Evolutionary conservation across 2,797 vertebrate genomes (phyloP).

Genomic region (Pantherophis vulpinus): DNA sequence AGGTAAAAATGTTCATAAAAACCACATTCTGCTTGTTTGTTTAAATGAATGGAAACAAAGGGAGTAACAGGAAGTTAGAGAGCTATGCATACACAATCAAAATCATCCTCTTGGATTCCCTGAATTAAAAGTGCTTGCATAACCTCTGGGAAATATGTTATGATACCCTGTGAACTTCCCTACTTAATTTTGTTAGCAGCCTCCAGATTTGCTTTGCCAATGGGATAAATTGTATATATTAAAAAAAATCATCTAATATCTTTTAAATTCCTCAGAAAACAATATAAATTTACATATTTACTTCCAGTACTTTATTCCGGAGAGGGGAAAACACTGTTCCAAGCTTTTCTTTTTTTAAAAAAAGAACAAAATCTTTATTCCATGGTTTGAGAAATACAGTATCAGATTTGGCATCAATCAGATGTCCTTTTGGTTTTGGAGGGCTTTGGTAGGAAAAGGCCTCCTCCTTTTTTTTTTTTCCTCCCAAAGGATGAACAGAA

Average conservation of each 20-base stretch:
- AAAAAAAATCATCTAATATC: background rate
- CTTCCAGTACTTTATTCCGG: background rate
- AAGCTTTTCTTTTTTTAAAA: background rate
- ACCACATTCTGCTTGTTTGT: background rate
- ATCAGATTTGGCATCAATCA: constrained; percentile 5
- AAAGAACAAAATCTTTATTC: background rate
- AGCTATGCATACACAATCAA: background rate
- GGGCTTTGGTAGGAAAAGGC: constrained; percentile 41
- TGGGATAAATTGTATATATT: background rate
- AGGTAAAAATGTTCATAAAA: background rate
- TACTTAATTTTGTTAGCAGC: background rate
- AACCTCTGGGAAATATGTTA: background rate
- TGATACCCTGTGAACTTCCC: fast-evolving
- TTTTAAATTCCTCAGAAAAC: constrained; percentile 19
- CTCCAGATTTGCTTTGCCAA: background rate
- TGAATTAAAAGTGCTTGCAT: background rate
- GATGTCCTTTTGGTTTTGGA: constrained; percentile 33
- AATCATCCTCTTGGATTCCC: background rate
- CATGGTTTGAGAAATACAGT: constrained; percentile 38
- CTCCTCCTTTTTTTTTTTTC: constrained; percentile 40
- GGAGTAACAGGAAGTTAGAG: background rate
- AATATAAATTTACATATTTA: fast-evolving
- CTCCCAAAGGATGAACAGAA: constrained; percentile 43
- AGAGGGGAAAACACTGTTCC: background rate
- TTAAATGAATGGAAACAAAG: background rate